Conservation (phyloP, 1,140 invertebrate genomes). For the Megathymus violae region DNA sequence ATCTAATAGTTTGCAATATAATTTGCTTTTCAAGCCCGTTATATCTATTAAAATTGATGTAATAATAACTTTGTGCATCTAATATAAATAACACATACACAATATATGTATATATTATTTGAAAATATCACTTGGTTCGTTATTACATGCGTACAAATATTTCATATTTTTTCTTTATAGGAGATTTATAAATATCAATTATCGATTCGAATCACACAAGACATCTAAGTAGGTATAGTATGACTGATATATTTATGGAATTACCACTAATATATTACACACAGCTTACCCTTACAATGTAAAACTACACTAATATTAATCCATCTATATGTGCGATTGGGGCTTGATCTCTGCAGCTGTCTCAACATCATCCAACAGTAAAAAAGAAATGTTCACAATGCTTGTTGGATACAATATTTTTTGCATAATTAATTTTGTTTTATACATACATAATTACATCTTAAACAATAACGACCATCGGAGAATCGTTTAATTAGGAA, state of each 20-base stretch:
- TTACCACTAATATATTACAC: conserved; percentile 10
- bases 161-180: conserved; percentile 16
- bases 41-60: conserved; percentile 37
- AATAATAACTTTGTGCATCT: conserved; percentile 25
- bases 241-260: conserved; percentile 24
- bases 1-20: conserved; percentile 48
- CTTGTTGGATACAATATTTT: conserved; percentile 6
- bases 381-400: conserved; percentile 14
- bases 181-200: conserved; percentile 22
- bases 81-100: conserved; percentile 37
- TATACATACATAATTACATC: conserved; percentile 33
- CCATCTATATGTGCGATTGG: conserved; percentile 15
- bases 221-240: conserved; percentile 9
- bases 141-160: conserved; percentile 22
- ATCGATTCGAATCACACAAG: conserved; percentile 24
- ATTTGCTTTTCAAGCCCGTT: conserved; percentile 67
- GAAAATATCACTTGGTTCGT: conserved; percentile 27
- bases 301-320: conserved; percentile 13
- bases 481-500: conserved; percentile 27
- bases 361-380: conserved; percentile 1
- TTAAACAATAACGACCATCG: conserved; percentile 30
- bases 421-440: conserved; percentile 11
- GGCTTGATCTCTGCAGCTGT: conserved; percentile 15
- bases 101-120: conserved; percentile 41
- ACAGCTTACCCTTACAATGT: conserved; percentile 1